Percentiles rank a stretch among this genome's conserved stretches.
These are phyloP conservation scores for Mylabris phalerata DNA, from an alignment of 1,140 invertebrate species.

Conservation along the genomic window DNA sequence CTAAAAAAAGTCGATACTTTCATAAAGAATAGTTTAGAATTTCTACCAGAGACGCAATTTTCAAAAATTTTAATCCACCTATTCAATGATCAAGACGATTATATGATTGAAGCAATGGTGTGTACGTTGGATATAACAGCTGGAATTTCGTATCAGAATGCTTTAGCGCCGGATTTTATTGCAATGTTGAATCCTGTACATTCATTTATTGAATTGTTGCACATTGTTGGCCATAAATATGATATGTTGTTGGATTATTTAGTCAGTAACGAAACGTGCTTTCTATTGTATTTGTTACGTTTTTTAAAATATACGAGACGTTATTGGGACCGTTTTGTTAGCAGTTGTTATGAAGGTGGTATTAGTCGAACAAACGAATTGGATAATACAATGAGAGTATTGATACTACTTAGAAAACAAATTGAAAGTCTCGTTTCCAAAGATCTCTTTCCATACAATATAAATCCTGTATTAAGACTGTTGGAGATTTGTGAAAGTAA, in stretches of 20 bases:
- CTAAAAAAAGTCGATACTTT: conserved; percentile 73
- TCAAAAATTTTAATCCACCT: conserved; percentile 82
- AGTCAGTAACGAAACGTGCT: conserved; percentile 87
- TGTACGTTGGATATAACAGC: conserved; percentile 82
- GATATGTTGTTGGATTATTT: conserved; percentile 79
- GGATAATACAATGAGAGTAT: conserved; percentile 75
- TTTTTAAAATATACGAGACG: conserved; percentile 78
- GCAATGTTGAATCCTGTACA: conserved; percentile 73
- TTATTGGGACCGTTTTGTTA: conserved; percentile 78
- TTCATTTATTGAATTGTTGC: conserved; percentile 78
- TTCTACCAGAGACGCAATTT: conserved; percentile 78
- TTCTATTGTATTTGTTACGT: conserved; percentile 76
- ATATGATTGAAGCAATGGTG: conserved; percentile 86
- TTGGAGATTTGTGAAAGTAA: conserved; percentile 78
- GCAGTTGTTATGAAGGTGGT: conserved; percentile 56
- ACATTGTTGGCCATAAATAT: conserved; percentile 74
- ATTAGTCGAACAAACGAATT: conserved; percentile 52
- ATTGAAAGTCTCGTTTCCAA: conserved; percentile 76
- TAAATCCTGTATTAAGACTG: conserved; percentile 75
- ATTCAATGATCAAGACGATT: conserved; percentile 86
- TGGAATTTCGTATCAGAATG: conserved; percentile 73
- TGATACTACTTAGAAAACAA: conserved; percentile 70
- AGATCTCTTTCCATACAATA: conserved; percentile 83
- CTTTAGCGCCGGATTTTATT: conserved; percentile 66
- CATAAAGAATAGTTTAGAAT: conserved; percentile 72